Percentiles rank a stretch among this genome's conserved stretches.
These are phyloP conservation scores for Pristis pectinata DNA, from an alignment of 2,797 vertebrate genomes.

Conservation along the genomic window DNA sequence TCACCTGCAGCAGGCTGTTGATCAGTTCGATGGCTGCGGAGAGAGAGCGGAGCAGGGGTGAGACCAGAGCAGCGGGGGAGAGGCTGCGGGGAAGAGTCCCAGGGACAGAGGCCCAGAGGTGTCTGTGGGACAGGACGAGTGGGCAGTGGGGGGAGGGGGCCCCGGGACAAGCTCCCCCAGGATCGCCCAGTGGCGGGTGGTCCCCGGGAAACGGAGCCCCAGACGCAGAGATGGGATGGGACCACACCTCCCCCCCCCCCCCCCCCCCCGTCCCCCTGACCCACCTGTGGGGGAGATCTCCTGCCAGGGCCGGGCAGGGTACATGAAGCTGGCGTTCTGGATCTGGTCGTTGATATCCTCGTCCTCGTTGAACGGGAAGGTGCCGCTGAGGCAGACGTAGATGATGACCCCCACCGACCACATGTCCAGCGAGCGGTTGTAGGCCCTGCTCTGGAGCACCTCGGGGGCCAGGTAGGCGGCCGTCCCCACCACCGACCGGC, in stretches of 20 bases:
- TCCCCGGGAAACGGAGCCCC: too few species aligned
- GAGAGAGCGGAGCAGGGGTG: neutral
- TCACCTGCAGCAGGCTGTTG: neutral
- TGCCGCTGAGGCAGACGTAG: conserved; percentile 39
- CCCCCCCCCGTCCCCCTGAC: conserved; percentile 41
- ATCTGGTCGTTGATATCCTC: conserved; percentile 35
- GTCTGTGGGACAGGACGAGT: neutral
- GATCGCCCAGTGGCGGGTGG: too few species aligned
- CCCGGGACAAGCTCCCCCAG: too few species aligned
- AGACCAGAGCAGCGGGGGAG: conserved; percentile 44
- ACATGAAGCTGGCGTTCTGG: conserved; percentile 25
- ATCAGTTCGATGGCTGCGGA: neutral
- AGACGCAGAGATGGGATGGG: too few species aligned
- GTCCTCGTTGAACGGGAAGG: conserved; percentile 32
- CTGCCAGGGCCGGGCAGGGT: conserved; percentile 29
- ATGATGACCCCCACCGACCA: neutral
- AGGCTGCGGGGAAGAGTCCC: neutral
- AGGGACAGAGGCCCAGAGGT: too few species aligned
- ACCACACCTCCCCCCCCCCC: too few species aligned
- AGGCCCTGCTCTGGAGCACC: conserved; percentile 46
- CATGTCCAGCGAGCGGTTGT: conserved; percentile 41
- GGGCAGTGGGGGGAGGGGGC: too few species aligned
- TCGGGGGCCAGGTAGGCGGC: conserved; percentile 38
- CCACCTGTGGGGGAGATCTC: conserved; percentile 33
- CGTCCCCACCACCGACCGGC: neutral